phyloP scores from a whole-genome alignment of 2,888 invertebrate species.

The Congeria kusceri region DNA sequence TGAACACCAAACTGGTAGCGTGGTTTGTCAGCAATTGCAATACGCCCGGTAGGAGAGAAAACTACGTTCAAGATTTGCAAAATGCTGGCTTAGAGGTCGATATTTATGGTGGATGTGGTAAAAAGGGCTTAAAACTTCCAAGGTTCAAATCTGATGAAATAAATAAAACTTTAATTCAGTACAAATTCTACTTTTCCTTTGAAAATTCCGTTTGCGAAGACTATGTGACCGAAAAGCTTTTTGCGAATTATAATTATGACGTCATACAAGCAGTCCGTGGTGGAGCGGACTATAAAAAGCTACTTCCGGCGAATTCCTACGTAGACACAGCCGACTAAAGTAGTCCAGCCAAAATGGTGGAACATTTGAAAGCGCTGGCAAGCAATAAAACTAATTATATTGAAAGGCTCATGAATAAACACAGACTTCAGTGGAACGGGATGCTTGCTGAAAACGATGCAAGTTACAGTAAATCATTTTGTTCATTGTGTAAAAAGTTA shows the following conservation, averaged over 20 bases:
- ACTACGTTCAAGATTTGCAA: neutral
- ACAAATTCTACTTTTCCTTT: constrained; percentile 25
- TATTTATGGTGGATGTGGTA: constrained; percentile 9
- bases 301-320: constrained; percentile 8
- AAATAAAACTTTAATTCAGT: too few relatives aligned
- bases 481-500: too few relatives aligned
- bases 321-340: constrained; percentile 12
- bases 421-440: too few relatives aligned
- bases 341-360: neutral
- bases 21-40: constrained; percentile 18
- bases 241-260: neutral
- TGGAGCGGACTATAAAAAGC: neutral
- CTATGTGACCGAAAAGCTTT: constrained; percentile 28
- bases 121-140: neutral
- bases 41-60: neutral
- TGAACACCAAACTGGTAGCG: neutral
- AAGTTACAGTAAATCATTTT: too few relatives aligned
- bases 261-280: constrained; percentile 5
- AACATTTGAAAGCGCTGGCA: constrained; percentile 1
- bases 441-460: too few relatives aligned
- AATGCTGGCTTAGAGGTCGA: constrained; percentile 8
- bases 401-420: too few relatives aligned
- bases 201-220: constrained; percentile 30
- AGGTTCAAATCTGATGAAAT: too few relatives aligned
- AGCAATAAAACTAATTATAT: too few relatives aligned